A percentile compares a stretch with the other conserved stretches of the same genome.
phyloP scores from a whole-genome alignment of 2,888 invertebrate species.

The Itoplectis maculator region DNA sequence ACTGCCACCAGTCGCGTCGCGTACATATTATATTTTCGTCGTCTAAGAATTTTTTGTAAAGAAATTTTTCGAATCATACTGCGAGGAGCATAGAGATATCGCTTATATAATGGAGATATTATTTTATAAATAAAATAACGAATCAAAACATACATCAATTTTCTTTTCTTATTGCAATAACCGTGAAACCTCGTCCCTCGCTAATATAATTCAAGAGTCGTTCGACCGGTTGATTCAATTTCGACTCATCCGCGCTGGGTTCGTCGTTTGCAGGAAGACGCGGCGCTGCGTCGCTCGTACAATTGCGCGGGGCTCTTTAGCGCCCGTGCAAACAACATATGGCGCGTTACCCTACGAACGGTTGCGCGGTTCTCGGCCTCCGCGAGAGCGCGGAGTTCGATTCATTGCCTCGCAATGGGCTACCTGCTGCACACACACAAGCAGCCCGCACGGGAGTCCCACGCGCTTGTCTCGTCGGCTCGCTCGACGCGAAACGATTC shows the following conservation, averaged over 20 bases:
- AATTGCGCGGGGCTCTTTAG: conserved; percentile 75
- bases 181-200: background rate
- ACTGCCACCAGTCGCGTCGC: background rate
- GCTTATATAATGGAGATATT: conserved; percentile 66
- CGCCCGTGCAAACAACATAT: conserved; percentile 77
- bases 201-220: no score
- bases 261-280: no score
- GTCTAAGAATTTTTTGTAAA: conserved; percentile 47
- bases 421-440: conserved; percentile 73
- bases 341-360: conserved; percentile 68
- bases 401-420: conserved; percentile 76
- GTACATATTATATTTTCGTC: conserved; percentile 40
- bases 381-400: conserved; percentile 69
- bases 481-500: conserved; percentile 69
- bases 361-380: conserved; percentile 42
- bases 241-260: no score
- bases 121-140: conserved; percentile 71
- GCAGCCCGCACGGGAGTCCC: conserved; percentile 73
- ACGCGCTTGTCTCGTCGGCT: conserved; percentile 72
- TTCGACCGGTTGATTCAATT: background rate
- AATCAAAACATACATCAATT: conserved; percentile 58
- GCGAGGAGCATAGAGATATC: conserved; percentile 58
- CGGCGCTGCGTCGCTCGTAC: conserved; percentile 39
- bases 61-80: conserved; percentile 38
- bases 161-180: conserved; percentile 13